Percentiles rank a stretch among this genome's conserved stretches.
phyloP scores from a whole-genome alignment of 2,888 invertebrate species.

The Hypena proboscidalis region DNA sequence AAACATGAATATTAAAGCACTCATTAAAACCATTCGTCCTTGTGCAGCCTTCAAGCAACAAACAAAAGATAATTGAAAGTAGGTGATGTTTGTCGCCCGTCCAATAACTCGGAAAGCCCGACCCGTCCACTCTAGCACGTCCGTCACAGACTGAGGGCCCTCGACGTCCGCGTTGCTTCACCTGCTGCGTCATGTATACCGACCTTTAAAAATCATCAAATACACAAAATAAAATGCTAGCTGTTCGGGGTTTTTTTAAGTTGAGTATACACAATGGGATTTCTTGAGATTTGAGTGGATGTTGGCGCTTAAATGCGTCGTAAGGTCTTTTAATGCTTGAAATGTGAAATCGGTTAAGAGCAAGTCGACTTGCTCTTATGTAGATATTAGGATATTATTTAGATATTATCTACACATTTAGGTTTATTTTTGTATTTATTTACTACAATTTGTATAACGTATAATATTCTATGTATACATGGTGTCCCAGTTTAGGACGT shows the following conservation, averaged over 20 bases:
- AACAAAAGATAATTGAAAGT: slow-evolving; percentile 28
- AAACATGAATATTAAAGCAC: too few relatives aligned
- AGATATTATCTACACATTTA: too few relatives aligned
- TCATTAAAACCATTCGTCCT: slow-evolving; percentile 1
- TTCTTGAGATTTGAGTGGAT: slow-evolving; percentile 1
- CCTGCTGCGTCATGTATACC: slow-evolving; percentile 44
- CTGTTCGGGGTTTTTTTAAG: slow-evolving; percentile 8
- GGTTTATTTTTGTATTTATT: too few relatives aligned
- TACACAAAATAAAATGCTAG: slow-evolving; percentile 10
- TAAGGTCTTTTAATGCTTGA: too few relatives aligned
- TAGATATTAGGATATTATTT: too few relatives aligned
- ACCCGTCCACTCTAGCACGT: slow-evolving; percentile 60
- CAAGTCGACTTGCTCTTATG: too few relatives aligned
- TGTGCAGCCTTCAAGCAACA: slow-evolving; percentile 11
- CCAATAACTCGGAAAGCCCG: slow-evolving; percentile 37
- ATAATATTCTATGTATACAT: too few relatives aligned
- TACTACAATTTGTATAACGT: too few relatives aligned
- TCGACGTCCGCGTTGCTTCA: slow-evolving; percentile 26
- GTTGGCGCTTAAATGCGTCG: not conserved
- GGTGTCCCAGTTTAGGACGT: too few relatives aligned
- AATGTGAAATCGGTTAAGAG: too few relatives aligned
- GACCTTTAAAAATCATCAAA: slow-evolving; percentile 13
- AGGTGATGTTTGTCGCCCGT: slow-evolving; percentile 25
- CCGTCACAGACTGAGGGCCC: slow-evolving; percentile 42
- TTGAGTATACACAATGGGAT: slow-evolving; percentile 5